phyloP scores from a whole-genome alignment of 2,113 vertebrate genomes.

The Heptranchias perlo region DNA sequence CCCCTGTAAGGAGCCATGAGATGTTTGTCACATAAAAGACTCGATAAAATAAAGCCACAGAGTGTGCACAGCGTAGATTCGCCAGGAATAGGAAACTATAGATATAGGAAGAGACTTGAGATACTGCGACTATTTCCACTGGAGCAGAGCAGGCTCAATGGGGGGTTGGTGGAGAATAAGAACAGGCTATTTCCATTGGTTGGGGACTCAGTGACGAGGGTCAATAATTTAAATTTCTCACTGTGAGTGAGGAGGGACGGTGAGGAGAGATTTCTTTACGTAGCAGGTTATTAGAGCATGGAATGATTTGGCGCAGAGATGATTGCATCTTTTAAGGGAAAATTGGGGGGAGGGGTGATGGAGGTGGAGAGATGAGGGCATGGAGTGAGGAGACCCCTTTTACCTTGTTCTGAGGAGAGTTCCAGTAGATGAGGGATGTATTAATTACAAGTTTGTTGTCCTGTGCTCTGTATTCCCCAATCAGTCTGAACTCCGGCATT shows the following conservation, averaged over 20 bases:
- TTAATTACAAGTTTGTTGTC: conserved; percentile 50
- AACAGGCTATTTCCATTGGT: background rate
- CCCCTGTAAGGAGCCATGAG: background rate
- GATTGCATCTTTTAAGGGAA: background rate
- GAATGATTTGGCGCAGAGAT: background rate
- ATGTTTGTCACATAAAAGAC: background rate
- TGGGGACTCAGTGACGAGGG: background rate
- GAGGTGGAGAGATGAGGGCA: background rate
- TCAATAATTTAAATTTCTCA: background rate
- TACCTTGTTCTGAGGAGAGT: conserved; percentile 56
- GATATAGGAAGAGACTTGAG: background rate
- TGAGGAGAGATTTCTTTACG: background rate
- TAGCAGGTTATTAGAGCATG: background rate
- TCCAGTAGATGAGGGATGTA: conserved; percentile 58
- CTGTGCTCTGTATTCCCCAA: conserved; percentile 57
- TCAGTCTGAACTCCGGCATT: conserved; percentile 35
- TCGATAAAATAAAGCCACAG: background rate
- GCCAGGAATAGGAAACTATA: background rate
- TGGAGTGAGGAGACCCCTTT: background rate
- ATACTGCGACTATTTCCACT: background rate
- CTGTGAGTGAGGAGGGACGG: no score
- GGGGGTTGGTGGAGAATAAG: background rate
- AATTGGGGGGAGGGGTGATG: background rate
- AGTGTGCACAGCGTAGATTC: background rate
- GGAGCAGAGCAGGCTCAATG: background rate